Base-by-base conservation (phyloP, 2,797 vertebrate species). In the Poeciliopsis turneri region DNA sequence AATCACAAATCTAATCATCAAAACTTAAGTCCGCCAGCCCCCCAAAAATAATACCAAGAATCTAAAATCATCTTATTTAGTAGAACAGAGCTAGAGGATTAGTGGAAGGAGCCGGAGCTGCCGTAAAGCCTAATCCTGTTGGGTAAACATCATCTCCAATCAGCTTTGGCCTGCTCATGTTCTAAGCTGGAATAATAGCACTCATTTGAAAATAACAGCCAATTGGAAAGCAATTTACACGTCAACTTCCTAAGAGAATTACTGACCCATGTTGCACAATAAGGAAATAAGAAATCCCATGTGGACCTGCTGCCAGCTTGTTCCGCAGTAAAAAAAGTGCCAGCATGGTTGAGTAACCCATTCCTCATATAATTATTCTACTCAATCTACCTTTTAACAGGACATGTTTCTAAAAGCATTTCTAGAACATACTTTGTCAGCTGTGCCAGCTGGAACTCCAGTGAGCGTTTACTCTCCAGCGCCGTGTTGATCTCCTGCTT, bases 401-500 rank as follows among this genome's bases (percentile, higher is more conserved):
- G 45, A n/a, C 68, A 71, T n/a, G 13, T 16, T 8, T 46, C 13
- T 8, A 43, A 71, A 71, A 71, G n/a, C 68, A 71, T 70, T n/a
- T 45, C 25, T 12, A 74, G 51, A 61, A 81, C 91, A 93, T 95
- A 99, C 98, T 99, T 99, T 74, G 98, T 98, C 92, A 99, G 95
- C 85, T 99, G 98, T 72, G 97, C 97, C 88, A 99, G 95, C 89
- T 99, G 98, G 80, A 99, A 98, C 95, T 99, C 98, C 86, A 99
- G 95, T 25, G 98, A 97, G 82, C 98, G 97, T 90, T 98, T 99
- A 82, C 92, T 96, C 96, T 99, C 98, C 84, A 98, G 92, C 76
- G 96, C 92, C 0, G 95, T 93, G 94, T 99, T 99, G 93, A 97
- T 97, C 93, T 99, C 98, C 93, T 99, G 98, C 91, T 99, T 99